These are phyloP conservation scores for Mustela lutreola DNA, from an alignment of 2,113 vertebrate species.

Conservation along the genomic window DNA sequence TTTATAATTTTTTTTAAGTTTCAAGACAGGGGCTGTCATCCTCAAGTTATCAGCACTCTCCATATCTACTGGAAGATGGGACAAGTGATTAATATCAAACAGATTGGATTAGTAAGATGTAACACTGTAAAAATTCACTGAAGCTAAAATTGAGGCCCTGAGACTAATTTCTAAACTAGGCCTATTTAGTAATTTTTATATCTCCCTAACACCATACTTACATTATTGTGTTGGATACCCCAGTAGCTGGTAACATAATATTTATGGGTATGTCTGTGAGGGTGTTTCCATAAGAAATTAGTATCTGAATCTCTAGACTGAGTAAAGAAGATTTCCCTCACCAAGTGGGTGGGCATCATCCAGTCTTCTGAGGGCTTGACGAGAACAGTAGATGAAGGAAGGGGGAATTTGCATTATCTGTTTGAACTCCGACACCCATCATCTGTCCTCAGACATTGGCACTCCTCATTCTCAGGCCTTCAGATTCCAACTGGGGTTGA, in stretches of 20 bases:
- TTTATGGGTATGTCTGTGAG: neutral
- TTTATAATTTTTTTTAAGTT: neutral
- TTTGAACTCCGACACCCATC: neutral
- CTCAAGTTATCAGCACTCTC: neutral
- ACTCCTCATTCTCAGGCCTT: neutral
- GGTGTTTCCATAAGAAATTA: neutral
- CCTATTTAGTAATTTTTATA: neutral
- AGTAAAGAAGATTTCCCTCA: neutral
- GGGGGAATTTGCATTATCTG: neutral
- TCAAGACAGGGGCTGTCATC: neutral
- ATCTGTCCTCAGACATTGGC: neutral
- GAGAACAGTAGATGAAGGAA: neutral
- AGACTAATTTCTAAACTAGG: neutral
- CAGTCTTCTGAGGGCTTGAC: neutral
- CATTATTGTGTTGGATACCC: neutral
- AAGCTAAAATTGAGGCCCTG: neutral
- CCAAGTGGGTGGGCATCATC: too few relatives aligned
- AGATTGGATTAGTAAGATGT: neutral
- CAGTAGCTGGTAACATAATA: neutral
- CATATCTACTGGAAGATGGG: neutral
- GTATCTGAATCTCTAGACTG: neutral
- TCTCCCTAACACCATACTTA: neutral
- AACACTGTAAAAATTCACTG: neutral
- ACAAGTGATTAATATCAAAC: neutral
- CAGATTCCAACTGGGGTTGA: neutral